Conservation (phyloP, 2,797 vertebrate species). For the Zonotrichia albicollis region DNA sequence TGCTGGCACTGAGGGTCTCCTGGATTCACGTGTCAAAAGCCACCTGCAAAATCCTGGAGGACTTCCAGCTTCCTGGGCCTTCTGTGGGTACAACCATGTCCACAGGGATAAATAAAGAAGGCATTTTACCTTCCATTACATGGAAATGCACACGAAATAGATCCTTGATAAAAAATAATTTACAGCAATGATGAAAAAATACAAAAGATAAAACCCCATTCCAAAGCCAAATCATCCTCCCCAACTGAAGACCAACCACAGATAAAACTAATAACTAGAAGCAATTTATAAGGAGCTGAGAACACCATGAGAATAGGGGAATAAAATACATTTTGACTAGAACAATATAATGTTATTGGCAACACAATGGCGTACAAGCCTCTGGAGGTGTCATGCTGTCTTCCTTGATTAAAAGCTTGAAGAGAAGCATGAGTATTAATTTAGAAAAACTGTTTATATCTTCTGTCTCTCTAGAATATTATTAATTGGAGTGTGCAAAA, state of each 20-base stretch:
- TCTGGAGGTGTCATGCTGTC: constrained; percentile 50
- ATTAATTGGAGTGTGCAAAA: constrained; percentile 52
- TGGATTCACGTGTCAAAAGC: background rate
- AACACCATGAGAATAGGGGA: background rate
- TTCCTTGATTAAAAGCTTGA: constrained; percentile 69
- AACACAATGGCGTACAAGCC: constrained; percentile 28
- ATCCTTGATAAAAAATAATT: background rate
- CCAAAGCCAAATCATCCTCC: background rate
- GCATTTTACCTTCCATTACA: background rate
- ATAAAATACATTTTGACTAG: constrained; percentile 10
- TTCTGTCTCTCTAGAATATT: constrained; percentile 39
- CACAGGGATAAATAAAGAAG: background rate
- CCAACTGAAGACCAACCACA: constrained; percentile 21
- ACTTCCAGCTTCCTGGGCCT: background rate
- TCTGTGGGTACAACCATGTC: background rate
- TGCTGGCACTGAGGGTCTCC: rapidly evolving
- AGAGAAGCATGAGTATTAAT: constrained; percentile 60
- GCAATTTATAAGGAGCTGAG: constrained; percentile 1
- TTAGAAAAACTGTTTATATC: constrained; percentile 47
- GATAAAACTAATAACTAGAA: constrained; percentile 40
- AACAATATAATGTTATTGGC: constrained; percentile 29
- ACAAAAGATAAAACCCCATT: background rate
- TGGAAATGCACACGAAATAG: background rate
- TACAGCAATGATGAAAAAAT: background rate
- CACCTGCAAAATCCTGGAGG: background rate